These are phyloP conservation scores for Pherbina coryleti DNA, from an alignment of 2,888 invertebrate genomes.

Conservation along the genomic window DNA sequence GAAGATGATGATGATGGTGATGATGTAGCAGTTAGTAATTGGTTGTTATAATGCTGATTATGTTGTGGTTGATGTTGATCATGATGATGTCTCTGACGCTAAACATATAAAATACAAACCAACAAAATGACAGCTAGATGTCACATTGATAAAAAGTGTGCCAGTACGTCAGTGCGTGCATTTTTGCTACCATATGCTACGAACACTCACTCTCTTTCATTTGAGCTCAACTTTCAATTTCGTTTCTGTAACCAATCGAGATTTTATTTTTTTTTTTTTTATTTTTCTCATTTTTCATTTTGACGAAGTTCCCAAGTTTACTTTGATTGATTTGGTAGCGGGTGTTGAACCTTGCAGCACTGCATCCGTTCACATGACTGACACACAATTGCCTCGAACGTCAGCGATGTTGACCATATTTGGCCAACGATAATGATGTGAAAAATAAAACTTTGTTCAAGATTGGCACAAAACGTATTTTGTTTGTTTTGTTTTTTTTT, in stretches of 20 bases:
- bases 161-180: conserved; percentile 23
- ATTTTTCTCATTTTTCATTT: background rate
- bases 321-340: conserved; percentile 26
- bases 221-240: conserved; percentile 11
- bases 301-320: background rate
- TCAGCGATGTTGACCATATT: conserved; percentile 27
- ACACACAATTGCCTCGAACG: conserved; percentile 8
- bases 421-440: conserved; percentile 43
- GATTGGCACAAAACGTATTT: no score
- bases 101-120: conserved; percentile 2
- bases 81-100: background rate
- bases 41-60: no score
- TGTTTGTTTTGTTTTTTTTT: no score
- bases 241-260: background rate
- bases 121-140: background rate
- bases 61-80: background rate
- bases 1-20: no score
- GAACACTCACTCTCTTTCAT: background rate
- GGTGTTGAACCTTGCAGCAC: conserved; percentile 15
- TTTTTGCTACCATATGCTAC: no score
- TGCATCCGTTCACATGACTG: conserved; percentile 11
- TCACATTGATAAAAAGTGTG: conserved; percentile 13
- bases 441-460: conserved; percentile 21
- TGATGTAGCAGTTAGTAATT: no score
- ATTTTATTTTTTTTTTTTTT: background rate